Base-by-base conservation (phyloP, 2,113 vertebrate species). In the Pholis gunnellus region DNA sequence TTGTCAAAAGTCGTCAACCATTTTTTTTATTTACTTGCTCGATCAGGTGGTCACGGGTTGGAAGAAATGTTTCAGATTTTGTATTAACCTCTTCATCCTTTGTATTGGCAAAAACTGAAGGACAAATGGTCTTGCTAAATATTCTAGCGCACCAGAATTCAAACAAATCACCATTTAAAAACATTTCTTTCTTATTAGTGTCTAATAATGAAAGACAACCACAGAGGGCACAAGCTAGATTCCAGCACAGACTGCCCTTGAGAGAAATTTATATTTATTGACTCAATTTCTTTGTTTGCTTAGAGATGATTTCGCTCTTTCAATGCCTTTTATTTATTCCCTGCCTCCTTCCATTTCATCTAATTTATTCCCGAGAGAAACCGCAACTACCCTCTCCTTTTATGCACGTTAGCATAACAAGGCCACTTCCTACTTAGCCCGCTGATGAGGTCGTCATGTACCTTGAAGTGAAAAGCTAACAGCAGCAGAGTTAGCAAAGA, bases 221-320 rank as follows among this genome's bases (percentile, higher is more conserved):
- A 57, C 25, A 20, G 38, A 60, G 48, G 72, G 29, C 27, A 36
- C 29, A 36, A 54, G 61, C 54, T 38, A 25, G 36, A 31, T 10
- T 44, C 63, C 46, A 65, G 72, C 34, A 5, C 46, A 40, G 60
- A 38, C 36, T 18, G 20, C 10, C 27, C 52, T 63, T 57, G 48
- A 64, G 27, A 46, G 4, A 76, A 71, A 71, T 56, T 4, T 7
- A 69, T 52, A 42, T 82, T 40, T 31, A 81, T 59, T 42, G 17
- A 67, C 27, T 61, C 8, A 36, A 46, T 57, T 79, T 69, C 18
- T 79, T 61, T 73, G 34, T 63, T 56, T 46, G 27, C 38, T 36
- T n/a, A 27, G 9, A 34, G 34, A 34, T 8, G 65, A 60, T 48
- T 48, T 61, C 40, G 27, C 75, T 48, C 40, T 10, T 68, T 61